phyloP scores from a whole-genome alignment of 2,113 vertebrate genomes.

The Paramormyrops kingsleyae region DNA sequence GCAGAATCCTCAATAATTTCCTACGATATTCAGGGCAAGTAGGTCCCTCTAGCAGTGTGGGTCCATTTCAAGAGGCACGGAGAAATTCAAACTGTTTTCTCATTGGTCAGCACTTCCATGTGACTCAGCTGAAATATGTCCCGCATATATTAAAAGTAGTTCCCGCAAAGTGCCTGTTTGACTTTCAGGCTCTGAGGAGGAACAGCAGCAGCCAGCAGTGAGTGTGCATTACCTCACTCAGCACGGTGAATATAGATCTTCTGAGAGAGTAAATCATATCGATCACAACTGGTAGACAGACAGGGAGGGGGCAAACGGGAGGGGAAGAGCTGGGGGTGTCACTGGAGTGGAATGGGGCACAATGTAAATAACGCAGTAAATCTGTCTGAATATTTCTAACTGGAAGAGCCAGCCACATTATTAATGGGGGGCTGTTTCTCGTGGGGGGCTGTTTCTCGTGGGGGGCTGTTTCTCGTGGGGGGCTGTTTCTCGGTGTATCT shows the following conservation, averaged over 20 bases:
- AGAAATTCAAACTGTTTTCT: not conserved
- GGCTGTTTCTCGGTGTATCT: constrained; percentile 10
- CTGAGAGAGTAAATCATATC: constrained; percentile 11
- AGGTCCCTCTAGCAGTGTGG: not conserved
- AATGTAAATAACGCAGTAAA: constrained; percentile 29
- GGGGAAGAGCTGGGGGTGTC: not conserved
- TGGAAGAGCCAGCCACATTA: constrained; percentile 17
- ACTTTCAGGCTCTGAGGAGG: not conserved
- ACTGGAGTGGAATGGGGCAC: constrained; percentile 8
- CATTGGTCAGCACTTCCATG: not conserved
- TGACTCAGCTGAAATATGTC: not conserved
- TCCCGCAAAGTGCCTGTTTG: not conserved
- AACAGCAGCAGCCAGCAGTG: not conserved
- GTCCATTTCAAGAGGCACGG: not conserved
- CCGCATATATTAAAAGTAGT: not conserved
- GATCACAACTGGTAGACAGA: not conserved
- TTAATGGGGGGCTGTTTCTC: constrained; percentile 22
- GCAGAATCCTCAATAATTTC: not conserved
- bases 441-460: not conserved
- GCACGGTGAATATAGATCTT: not conserved
- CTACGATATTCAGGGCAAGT: not conserved
- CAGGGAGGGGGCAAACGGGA: not conserved
- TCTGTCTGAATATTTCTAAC: constrained; percentile 21
- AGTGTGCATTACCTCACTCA: constrained; percentile 20
- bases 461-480: constrained; percentile 6